Evolutionary conservation across 2,797 vertebrate species (phyloP).

Genomic region (Australoheros facetus): DNA sequence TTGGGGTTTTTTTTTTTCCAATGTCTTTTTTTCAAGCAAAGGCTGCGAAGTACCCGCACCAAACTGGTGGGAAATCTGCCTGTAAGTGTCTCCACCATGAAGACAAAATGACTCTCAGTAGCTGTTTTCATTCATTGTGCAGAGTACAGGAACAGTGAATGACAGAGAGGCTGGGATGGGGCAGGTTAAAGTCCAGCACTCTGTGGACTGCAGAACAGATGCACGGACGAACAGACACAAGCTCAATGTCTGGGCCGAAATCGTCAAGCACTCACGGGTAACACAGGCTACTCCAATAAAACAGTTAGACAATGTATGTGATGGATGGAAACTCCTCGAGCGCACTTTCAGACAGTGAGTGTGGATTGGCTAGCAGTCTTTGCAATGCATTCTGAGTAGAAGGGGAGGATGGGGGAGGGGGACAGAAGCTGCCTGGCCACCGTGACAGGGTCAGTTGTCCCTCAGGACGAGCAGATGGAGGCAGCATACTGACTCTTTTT

Average conservation of each 20-base stretch:
- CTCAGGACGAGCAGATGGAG: conserved; percentile 93
- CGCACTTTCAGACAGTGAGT: conserved; percentile 78
- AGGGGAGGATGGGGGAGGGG: conserved; percentile 61
- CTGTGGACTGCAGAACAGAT: conserved; percentile 74
- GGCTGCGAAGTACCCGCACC: conserved; percentile 5
- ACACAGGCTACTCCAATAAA: conserved; percentile 76
- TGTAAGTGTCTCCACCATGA: conserved; percentile 63
- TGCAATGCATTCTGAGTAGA: conserved; percentile 81
- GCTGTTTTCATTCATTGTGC: conserved; percentile 74
- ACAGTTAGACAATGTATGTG: conserved; percentile 78
- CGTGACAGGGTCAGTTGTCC: conserved; percentile 80
- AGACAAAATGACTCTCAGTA: conserved; percentile 75
- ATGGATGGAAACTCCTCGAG: conserved; percentile 80
- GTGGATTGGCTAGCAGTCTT: conserved; percentile 77
- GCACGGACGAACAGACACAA: conserved; percentile 74
- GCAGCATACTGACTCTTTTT: conserved; percentile 87
- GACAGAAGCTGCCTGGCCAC: conserved; percentile 78
- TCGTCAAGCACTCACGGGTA: conserved; percentile 76
- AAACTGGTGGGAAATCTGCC: conserved; percentile 31
- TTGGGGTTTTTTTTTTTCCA: not conserved
- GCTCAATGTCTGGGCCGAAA: conserved; percentile 69
- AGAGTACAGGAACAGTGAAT: conserved; percentile 73
- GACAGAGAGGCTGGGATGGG: conserved; percentile 74
- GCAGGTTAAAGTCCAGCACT: conserved; percentile 77
- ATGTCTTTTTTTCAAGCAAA: conserved; percentile 27